phyloP scores from a whole-genome alignment of 2,888 invertebrate genomes.

The Platycnemis pennipes region DNA sequence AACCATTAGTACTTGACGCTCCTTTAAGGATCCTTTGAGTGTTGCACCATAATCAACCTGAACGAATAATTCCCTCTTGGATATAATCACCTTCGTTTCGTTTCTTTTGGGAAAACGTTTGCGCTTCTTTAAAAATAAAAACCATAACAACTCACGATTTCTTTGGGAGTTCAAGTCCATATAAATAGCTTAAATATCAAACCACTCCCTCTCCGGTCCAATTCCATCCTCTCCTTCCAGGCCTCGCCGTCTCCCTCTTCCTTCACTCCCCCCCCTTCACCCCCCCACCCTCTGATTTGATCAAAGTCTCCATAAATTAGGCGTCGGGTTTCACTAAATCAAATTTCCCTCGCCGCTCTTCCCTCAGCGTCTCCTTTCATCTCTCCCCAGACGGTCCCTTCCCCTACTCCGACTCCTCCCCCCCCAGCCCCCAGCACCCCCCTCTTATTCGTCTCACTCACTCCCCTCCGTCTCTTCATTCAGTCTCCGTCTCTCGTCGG shows the following conservation, averaged over 20 bases:
- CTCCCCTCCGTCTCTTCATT: background rate
- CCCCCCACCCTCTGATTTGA: background rate
- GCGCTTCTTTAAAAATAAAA: background rate
- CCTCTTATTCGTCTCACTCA: background rate
- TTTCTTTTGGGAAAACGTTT: background rate
- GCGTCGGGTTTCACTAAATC: slow-evolving; percentile 62
- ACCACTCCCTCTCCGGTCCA: background rate
- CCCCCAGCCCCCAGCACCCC: background rate
- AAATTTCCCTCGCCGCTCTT: slow-evolving; percentile 52
- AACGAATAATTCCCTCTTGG: background rate
- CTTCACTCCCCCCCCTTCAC: no score
- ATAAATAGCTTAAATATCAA: slow-evolving; percentile 6
- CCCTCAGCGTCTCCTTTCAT: slow-evolving; percentile 18
- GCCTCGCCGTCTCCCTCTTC: background rate
- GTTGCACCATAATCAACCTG: background rate
- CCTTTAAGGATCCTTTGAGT: background rate
- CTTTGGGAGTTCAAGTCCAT: background rate
- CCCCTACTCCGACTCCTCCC: no score
- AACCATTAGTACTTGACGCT: no score
- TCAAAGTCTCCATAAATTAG: slow-evolving; percentile 65
- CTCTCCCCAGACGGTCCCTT: slow-evolving; percentile 13
- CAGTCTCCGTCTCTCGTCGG: background rate
- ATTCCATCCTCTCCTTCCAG: background rate
- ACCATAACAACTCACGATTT: background rate
- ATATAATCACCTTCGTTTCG: background rate